Conservation (phyloP, 2,797 vertebrate species). For the Austrolebias charrua region DNA sequence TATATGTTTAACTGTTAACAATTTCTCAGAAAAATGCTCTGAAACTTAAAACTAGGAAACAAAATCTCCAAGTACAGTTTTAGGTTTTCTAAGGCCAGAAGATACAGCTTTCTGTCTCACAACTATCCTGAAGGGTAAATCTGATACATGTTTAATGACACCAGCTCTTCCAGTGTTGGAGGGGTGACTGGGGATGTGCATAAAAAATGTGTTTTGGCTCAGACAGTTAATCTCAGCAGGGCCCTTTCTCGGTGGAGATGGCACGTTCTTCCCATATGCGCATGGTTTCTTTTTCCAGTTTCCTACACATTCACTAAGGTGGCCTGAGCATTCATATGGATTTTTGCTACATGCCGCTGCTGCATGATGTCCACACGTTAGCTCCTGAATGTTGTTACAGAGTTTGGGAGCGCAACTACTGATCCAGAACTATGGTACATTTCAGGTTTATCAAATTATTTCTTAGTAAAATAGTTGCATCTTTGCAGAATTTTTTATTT, state of each 20-base stretch:
- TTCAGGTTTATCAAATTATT: too few relatives aligned
- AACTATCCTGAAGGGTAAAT: not conserved
- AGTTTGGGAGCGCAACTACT: too few relatives aligned
- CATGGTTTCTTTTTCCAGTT: not conserved
- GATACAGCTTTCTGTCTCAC: not conserved
- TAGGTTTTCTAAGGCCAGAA: not conserved
- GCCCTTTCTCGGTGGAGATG: not conserved
- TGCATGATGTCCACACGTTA: too few relatives aligned
- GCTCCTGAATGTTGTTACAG: too few relatives aligned
- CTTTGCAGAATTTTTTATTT: too few relatives aligned
- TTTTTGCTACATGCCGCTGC: too few relatives aligned
- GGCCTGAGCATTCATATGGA: too few relatives aligned
- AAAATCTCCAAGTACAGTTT: not conserved
- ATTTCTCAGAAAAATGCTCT: not conserved
- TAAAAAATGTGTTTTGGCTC: not conserved
- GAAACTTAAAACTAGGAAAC: not conserved
- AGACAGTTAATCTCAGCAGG: not conserved
- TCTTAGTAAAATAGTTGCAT: too few relatives aligned
- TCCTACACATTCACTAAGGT: not conserved
- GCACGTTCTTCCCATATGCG: not conserved
- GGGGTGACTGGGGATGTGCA: not conserved
- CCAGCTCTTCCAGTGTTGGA: not conserved
- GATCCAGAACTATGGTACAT: too few relatives aligned
- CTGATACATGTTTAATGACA: slow-evolving; percentile 1
- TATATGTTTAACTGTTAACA: not conserved